Evolutionary conservation across 2,113 vertebrate species (phyloP).

Genomic region (Saguinus imperator): DNA sequence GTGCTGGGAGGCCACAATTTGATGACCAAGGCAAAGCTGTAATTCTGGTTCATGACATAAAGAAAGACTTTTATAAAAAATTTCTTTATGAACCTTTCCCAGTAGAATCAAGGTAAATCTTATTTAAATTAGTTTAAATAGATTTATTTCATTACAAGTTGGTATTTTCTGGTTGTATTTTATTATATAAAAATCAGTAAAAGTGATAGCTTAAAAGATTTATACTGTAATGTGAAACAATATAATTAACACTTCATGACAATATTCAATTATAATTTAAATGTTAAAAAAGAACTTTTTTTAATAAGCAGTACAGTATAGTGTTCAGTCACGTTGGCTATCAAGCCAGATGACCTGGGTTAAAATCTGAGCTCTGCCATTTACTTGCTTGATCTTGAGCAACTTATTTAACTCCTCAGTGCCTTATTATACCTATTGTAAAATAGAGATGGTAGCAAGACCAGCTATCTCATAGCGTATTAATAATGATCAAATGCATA

Average conservation of each 20-base stretch:
- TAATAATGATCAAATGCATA: not conserved
- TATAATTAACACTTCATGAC: not conserved
- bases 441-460: not conserved
- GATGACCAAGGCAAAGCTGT: conserved; percentile 99
- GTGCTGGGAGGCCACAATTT: conserved; percentile 97
- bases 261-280: not conserved
- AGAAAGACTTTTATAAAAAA: conserved; percentile 99
- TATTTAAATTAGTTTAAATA: not conserved
- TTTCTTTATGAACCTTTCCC: conserved; percentile 99
- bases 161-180: conserved; percentile 19
- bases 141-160: conserved; percentile 23
- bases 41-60: conserved; percentile 98
- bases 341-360: not conserved
- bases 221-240: conserved; percentile 12
- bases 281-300: not conserved
- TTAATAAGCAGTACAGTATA: not conserved
- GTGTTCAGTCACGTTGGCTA: not conserved
- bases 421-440: not conserved
- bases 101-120: conserved; percentile 95
- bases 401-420: not conserved
- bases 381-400: not conserved
- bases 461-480: not conserved
- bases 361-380: not conserved
- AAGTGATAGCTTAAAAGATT: not conserved
- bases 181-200: conserved; percentile 37